Evolutionary conservation across 1,140 invertebrate species (phyloP).

Genomic region (Mesaphorura yosii): DNA sequence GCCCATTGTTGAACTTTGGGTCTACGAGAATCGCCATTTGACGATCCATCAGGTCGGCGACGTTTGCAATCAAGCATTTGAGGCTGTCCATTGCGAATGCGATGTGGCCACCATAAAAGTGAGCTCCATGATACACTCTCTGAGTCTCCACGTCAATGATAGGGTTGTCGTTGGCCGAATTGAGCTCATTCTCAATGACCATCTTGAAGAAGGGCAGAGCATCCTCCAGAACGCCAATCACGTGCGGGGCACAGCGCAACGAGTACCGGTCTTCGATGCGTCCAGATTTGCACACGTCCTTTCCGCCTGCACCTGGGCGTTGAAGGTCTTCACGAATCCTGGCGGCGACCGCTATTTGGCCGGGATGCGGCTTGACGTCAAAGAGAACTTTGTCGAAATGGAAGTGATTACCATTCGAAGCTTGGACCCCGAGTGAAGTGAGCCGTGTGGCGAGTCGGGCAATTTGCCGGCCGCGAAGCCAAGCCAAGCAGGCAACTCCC

Average conservation of each 20-base stretch:
- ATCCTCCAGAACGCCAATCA: conserved; percentile 11
- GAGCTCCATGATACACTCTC: conserved; percentile 3
- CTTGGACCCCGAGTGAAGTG: background rate
- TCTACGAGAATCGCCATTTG: conserved; percentile 6
- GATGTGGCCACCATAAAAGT: conserved; percentile 13
- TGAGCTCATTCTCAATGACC: conserved; percentile 7
- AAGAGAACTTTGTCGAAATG: conserved; percentile 12
- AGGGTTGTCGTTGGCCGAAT: conserved; percentile 8
- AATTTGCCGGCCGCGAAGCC: background rate
- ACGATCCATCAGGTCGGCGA: conserved; percentile 9
- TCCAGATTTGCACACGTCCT: background rate
- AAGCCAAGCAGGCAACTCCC: conserved; percentile 8
- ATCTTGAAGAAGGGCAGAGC: conserved; percentile 1
- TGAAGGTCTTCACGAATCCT: conserved; percentile 3
- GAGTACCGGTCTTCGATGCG: conserved; percentile 12
- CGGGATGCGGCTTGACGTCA: conserved; percentile 5
- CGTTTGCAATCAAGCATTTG: conserved; percentile 3
- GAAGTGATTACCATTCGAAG: conserved; percentile 7
- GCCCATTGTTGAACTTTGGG: conserved; percentile 12
- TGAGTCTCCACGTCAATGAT: conserved; percentile 6
- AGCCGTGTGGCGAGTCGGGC: background rate
- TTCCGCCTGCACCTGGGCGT: background rate
- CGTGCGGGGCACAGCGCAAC: conserved; percentile 8
- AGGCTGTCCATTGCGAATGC: conserved; percentile 9
- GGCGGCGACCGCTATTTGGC: conserved; percentile 3